phyloP scores from a whole-genome alignment of 2,113 vertebrate genomes.

The Gymnobelideus leadbeateri region DNA sequence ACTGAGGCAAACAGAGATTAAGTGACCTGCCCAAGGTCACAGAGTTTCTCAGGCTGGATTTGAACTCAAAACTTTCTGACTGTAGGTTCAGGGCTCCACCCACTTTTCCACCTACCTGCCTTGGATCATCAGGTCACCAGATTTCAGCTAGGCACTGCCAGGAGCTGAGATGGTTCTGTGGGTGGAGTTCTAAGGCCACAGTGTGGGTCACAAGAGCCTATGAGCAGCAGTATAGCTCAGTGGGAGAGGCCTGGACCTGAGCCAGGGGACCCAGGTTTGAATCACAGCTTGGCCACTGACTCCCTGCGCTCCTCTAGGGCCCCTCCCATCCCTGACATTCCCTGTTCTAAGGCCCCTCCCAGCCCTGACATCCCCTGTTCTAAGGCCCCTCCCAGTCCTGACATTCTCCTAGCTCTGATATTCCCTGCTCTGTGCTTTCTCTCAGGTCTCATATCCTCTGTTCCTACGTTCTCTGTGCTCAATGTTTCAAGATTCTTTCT shows the following conservation, averaged over 20 bases:
- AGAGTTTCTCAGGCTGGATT: background rate
- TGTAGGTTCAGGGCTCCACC: background rate
- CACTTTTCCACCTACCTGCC: background rate
- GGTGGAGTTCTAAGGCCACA: accelerated
- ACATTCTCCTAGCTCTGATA: background rate
- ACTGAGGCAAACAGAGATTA: background rate
- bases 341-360: background rate
- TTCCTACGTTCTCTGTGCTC: background rate
- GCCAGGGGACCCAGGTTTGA: background rate
- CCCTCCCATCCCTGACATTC: background rate
- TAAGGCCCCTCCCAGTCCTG: no score
- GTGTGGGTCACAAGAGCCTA: background rate
- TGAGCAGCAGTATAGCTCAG: background rate
- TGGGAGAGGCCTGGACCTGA: background rate
- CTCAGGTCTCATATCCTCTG: no score
- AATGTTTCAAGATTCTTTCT: background rate
- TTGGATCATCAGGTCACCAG: background rate
- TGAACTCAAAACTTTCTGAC: background rate
- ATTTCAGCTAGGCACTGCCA: background rate
- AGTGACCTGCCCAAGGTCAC: background rate
- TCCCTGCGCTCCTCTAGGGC: accelerated
- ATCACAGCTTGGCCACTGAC: background rate
- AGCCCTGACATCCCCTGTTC: no score
- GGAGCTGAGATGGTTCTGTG: background rate
- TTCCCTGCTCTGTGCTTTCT: no score